Evolutionary conservation across 2,888 invertebrate species (phyloP), one percentile per base, ranked within the genome.

Genomic region (Arctia plantaginis): DNA sequence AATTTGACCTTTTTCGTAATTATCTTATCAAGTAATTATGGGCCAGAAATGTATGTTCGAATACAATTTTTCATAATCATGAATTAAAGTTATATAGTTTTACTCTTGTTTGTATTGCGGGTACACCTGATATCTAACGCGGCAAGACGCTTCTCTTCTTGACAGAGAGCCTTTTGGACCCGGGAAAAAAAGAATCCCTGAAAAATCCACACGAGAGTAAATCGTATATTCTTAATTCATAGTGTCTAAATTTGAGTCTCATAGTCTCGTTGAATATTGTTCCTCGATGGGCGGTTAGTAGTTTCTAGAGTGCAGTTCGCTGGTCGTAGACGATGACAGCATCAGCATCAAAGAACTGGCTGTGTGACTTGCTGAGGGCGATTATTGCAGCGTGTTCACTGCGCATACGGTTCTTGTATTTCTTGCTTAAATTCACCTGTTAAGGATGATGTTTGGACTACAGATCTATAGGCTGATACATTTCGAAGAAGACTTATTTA

Each of bases 371-470:
- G 90, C 95, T 95, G 80, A 98, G 96, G 33, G 98, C 98, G 83
- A 98, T 98, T 88, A 98, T 98, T 72, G 98, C 98, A 2, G 98
- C 98, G 93, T 98, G 98, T 89, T 97, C 97, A 91, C 97, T 98
- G 82, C 97, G 96, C 98, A 98, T 98, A 73, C 98, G 97, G 90
- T 97, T 98, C 94, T 97, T 97, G 88, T 97, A 96, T 90, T 98
- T 98, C 91, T 97, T 98, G 90, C 97, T 97, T 86, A 97, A 96
- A 87, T 97, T 97, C 47, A 97, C 97, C 97, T 97, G 90, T 62
- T 62, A 30, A 13, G 30, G 13, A 30, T 7, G 18, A 62, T 13
- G 62, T 62, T 62, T 20, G 18, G 1, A 30, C 8, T 30, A 27
- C 15, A 62, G 18, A 30, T 59, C 4, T 3, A 15, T 59, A 27